Evolutionary conservation across 2,113 vertebrate genomes (phyloP), one percentile per base, ranked within the genome.

Genomic region (Mohoua ochrocephala): DNA sequence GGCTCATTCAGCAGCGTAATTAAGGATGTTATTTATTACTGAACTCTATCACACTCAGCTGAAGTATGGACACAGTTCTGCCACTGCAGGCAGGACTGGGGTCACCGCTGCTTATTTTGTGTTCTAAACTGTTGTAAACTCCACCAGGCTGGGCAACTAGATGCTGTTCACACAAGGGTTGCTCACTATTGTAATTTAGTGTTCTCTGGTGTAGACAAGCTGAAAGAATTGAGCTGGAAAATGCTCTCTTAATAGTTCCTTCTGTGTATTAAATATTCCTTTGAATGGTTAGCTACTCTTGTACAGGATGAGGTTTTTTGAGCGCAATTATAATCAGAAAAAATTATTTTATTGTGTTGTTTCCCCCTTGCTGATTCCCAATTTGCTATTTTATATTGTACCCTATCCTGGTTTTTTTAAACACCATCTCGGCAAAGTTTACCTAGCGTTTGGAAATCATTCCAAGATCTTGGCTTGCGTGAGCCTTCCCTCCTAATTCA

Each of bases 1-100:
- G 57, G 60, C 82, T 95, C 49, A 61, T 88, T 94, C 85, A 91
- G 87, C 70, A 42, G 74, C 4, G n/a, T 78, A 87, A 87, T 95
- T 96, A 90, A 47, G 79, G 92, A 80, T 86, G 79, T 93, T 95
- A 88, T 91, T 96, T 94, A 94, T 95, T 91, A 54, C 82, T 31
- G 73, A 70, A 56, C 81, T 91, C 7, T 28, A 74, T 65, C 42
- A 13, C 4, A 7, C 54, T n/a, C 73, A 83, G 91, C 88, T 92
- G 39, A 54, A 59, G 76, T 30, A 13, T 30, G 85, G 85, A 69
- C 68, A 37, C 67, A 61, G 85, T 91, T 87, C n/a, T 16, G 37
- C 50, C 60, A 47, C 5, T 35, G 42, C 42, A 54, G 76, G 63
- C 74, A 37, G 20, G 42, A 49, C 28, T 13, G 28, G 63, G 92